Evolutionary conservation across 2,888 invertebrate genomes (phyloP).

Genomic region (Portevinia maculata): DNA sequence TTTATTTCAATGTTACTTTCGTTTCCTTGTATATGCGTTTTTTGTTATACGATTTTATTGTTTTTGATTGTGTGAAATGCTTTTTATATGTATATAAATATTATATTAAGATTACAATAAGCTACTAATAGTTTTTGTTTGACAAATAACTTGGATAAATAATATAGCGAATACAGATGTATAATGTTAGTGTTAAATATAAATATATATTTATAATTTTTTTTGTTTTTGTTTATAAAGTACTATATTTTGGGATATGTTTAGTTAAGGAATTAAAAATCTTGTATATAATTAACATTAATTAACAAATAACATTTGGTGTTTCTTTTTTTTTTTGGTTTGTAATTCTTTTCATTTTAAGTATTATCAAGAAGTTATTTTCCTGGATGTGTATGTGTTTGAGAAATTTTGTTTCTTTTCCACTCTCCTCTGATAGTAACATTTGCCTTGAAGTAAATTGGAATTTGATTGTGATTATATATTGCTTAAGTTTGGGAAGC

Average conservation of each 20-base stretch:
- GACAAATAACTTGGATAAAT: neutral
- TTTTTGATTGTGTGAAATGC: slow-evolving; percentile 5
- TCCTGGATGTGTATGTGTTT: slow-evolving; percentile 24
- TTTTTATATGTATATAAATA: neutral
- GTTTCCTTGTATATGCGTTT: neutral
- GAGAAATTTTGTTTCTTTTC: neutral
- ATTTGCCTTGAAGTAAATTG: neutral
- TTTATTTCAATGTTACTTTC: too few relatives aligned
- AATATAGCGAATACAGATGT: neutral
- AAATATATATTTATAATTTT: slow-evolving; percentile 7
- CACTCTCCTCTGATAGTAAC: neutral
- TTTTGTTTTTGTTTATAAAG: neutral
- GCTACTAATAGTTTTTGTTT: neutral
- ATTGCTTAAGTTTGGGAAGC: too few relatives aligned
- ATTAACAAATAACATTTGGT: slow-evolving; percentile 19
- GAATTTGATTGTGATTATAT: neutral
- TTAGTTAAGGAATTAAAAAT: slow-evolving; percentile 13
- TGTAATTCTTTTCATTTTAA: too few relatives aligned
- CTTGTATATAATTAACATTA: neutral
- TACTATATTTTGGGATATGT: slow-evolving; percentile 28
- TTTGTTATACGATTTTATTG: neutral
- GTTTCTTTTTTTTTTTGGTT: slow-evolving; percentile 1
- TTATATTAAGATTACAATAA: neutral
- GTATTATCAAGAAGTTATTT: slow-evolving; percentile 4
- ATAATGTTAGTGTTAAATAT: neutral